These are phyloP conservation scores for Drosophila nr. medialis DNA, from an alignment of 2,888 invertebrate genomes.

Conservation along the genomic window DNA sequence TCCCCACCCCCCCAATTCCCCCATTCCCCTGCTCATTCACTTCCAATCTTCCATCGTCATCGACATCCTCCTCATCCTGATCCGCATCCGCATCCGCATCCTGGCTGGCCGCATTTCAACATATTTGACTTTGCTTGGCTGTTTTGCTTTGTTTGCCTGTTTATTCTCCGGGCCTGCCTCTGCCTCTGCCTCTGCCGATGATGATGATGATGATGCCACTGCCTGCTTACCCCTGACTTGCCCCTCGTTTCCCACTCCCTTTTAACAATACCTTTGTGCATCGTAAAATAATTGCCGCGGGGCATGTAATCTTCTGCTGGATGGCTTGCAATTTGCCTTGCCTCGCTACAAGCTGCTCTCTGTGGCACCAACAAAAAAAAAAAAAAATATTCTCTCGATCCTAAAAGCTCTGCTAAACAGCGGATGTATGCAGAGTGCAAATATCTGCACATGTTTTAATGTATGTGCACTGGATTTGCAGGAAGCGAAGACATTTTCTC, in stretches of 20 bases:
- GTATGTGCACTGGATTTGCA: conserved; percentile 21
- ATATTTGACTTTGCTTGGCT: conserved; percentile 77
- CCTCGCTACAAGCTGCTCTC: conserved; percentile 25
- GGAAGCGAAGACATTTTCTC: conserved; percentile 38
- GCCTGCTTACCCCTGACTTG: conserved; percentile 48
- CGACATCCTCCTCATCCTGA: conserved; percentile 19
- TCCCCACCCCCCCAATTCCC: conserved; percentile 3
- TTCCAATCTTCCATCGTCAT: conserved; percentile 5
- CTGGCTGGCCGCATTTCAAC: conserved; percentile 73
- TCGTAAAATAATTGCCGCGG: conserved; percentile 83
- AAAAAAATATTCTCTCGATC: conserved; percentile 19
- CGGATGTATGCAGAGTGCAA: conserved; percentile 49
- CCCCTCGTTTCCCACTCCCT: conserved; percentile 15
- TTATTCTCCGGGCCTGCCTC: conserved; percentile 9
- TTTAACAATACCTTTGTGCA: conserved; percentile 84
- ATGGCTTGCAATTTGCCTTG: conserved; percentile 68
- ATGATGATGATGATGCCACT: conserved; percentile 8
- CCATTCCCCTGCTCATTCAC: conserved; percentile 12
- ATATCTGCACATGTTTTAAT: conserved; percentile 14
- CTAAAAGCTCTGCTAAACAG: conserved; percentile 42
- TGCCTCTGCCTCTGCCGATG: conserved; percentile 1
- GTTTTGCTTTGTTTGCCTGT: conserved; percentile 20
- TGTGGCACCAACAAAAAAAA: conserved; percentile 23
- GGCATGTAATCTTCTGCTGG: conserved; percentile 68
- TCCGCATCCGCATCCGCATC: conserved; percentile 34